phyloP scores from a whole-genome alignment of 2,113 vertebrate species.

The Hippocampus abdominalis region DNA sequence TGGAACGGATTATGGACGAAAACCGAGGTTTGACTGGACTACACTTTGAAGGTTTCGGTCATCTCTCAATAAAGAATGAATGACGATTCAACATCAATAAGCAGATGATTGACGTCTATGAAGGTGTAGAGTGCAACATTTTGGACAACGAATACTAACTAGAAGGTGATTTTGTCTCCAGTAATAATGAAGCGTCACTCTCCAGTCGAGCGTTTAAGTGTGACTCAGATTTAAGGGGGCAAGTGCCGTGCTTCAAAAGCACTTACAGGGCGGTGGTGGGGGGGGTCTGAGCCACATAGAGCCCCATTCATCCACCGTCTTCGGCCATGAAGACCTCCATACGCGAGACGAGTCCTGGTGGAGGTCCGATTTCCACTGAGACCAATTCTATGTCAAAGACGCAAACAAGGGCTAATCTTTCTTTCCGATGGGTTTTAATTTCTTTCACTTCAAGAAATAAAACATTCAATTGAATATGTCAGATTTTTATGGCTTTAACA shows the following conservation, averaged over 20 bases:
- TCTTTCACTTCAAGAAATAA: slow-evolving; percentile 52
- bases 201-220: slow-evolving; percentile 56
- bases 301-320: slow-evolving; percentile 67
- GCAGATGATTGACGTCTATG: background rate
- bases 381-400: slow-evolving; percentile 68
- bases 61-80: background rate
- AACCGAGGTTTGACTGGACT: too few relatives aligned
- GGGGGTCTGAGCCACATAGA: slow-evolving; percentile 58
- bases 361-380: slow-evolving; percentile 56
- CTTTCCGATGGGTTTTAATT: slow-evolving; percentile 68
- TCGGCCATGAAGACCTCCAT: slow-evolving; percentile 64
- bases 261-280: slow-evolving; percentile 38
- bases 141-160: slow-evolving; percentile 14
- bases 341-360: slow-evolving; percentile 56
- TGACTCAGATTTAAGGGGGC: slow-evolving; percentile 62
- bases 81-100: background rate
- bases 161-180: slow-evolving; percentile 23
- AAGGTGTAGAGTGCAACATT: background rate
- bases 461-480: slow-evolving; percentile 64
- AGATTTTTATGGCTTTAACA: slow-evolving; percentile 68
- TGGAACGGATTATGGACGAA: too few relatives aligned
- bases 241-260: slow-evolving; percentile 65
- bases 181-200: slow-evolving; percentile 51
- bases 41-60: background rate
- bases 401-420: slow-evolving; percentile 66